Evolutionary conservation across 2,113 vertebrate genomes (phyloP).

Genomic region (Cyanoliseus patagonus): DNA sequence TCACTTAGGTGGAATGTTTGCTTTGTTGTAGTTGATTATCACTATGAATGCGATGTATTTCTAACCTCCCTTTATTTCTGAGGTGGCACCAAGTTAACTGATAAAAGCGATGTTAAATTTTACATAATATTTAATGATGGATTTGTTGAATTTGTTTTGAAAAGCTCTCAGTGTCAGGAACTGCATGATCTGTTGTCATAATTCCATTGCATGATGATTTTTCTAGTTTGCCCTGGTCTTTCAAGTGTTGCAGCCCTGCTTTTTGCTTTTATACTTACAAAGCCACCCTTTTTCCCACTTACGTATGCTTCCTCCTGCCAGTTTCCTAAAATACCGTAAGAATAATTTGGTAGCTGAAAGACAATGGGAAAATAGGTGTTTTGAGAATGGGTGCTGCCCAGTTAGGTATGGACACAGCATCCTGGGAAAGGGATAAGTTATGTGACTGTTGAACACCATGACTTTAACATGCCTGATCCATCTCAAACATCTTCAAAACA

Average conservation of each 20-base stretch:
- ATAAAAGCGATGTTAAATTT: fast-evolving
- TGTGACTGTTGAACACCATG: not conserved
- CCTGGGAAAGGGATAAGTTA: not conserved
- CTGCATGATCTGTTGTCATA: not conserved
- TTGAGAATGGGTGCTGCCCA: not conserved
- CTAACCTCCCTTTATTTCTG: not conserved
- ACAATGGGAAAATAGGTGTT: not conserved
- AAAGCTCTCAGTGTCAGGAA: not conserved
- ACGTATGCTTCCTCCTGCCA: not conserved
- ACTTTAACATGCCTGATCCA: not conserved
- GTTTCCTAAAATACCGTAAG: not conserved
- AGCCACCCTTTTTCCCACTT: not conserved
- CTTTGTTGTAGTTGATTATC: not conserved
- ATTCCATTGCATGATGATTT: not conserved
- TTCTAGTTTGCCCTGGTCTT: not conserved
- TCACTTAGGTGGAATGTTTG: fast-evolving
- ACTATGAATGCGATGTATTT: not conserved
- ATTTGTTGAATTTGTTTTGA: not conserved
- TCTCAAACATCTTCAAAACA: not conserved
- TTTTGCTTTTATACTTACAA: not conserved
- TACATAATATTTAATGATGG: not conserved
- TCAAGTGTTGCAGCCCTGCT: not conserved
- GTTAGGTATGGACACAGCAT: not conserved
- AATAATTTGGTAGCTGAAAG: not conserved
- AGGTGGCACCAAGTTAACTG: not conserved